Conservation (phyloP, 2,113 vertebrate species). For the Crotophaga sulcirostris region DNA sequence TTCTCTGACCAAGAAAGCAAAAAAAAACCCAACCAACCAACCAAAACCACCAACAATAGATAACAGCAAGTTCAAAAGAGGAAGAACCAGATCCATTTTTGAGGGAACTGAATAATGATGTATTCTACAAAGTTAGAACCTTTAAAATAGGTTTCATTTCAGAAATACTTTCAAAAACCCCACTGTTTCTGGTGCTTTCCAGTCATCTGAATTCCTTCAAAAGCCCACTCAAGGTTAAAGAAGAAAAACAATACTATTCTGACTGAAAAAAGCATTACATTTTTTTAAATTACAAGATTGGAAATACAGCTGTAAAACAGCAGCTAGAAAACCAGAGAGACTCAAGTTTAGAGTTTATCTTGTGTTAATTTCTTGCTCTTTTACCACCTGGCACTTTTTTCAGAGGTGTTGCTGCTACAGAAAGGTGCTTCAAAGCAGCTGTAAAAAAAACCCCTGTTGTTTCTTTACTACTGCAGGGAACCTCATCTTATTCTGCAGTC, state of each 20-base stretch:
- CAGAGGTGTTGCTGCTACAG: not conserved
- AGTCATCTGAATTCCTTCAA: slow-evolving; percentile 48
- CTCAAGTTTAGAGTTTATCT: not conserved
- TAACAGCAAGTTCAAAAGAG: not conserved
- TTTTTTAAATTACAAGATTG: not conserved
- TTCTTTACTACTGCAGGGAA: not conserved
- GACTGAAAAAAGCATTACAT: not conserved
- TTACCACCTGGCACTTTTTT: not conserved
- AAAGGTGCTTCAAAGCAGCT: not conserved
- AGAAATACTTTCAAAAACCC: not conserved
- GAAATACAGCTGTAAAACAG: not conserved
- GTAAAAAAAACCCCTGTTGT: fast-evolving
- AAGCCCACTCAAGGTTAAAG: slow-evolving; percentile 33
- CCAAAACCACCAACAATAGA: not conserved
- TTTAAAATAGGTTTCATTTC: slow-evolving; percentile 13
- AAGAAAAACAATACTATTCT: slow-evolving; percentile 28
- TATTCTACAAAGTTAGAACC: slow-evolving; percentile 10
- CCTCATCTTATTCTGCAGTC: not conserved
- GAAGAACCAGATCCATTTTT: not conserved
- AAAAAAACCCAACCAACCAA: not conserved
- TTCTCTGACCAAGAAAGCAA: not conserved
- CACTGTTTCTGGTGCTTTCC: slow-evolving; percentile 28
- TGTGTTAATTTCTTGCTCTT: not conserved
- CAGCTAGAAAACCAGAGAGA: not conserved
- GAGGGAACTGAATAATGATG: slow-evolving; percentile 1